Base-by-base conservation (phyloP, 2,113 vertebrate genomes). In the Rhabdornis inornatus region DNA sequence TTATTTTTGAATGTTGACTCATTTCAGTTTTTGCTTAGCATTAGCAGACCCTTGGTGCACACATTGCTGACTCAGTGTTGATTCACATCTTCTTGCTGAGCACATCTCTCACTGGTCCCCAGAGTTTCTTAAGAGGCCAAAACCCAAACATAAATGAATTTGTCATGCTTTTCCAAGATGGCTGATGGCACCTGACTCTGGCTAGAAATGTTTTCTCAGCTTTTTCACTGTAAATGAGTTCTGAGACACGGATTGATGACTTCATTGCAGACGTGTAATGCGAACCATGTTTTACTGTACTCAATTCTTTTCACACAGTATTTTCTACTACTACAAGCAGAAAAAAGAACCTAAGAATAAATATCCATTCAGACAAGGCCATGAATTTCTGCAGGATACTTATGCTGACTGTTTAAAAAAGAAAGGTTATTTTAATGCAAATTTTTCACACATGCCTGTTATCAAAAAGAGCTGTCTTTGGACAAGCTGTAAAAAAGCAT, bases 231-330 rank as follows among this genome's bases (percentile, higher is more conserved):
- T 78, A 97, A 97, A 96, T 92, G 92, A 88, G 88, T 91, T 94
- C 92, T 96, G 91, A 96, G 92, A 83, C 93, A 94, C 2, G 1
- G 89, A 92, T 65, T 94, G 95, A 97, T 96, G 90, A 95, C 95
- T 96, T 97, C 97, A 97, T 84, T 92, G 85, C 65, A 95, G 69
- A 94, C 81, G 76, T 74, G 81, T 97, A 96, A 97, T 95, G 82
- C 56, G 96, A 97, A 96, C 93, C 95, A 95, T 83, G 89, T 96
- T 96, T 91, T 89, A 92, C 74, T 91, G 68, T 72, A 87, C 82
- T 94, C 10, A 4, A 30, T 24, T 52, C 68, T 94, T 93, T 97
- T 79, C 89, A 92, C 50, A 80, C 82, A 82, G n/a, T 60, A 84
- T 92, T 92, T 94, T 89, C 87, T 91, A 94, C 69, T 77, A 66